These are phyloP conservation scores for Eilema caniola DNA, from an alignment of 2,888 invertebrate genomes.

Conservation along the genomic window DNA sequence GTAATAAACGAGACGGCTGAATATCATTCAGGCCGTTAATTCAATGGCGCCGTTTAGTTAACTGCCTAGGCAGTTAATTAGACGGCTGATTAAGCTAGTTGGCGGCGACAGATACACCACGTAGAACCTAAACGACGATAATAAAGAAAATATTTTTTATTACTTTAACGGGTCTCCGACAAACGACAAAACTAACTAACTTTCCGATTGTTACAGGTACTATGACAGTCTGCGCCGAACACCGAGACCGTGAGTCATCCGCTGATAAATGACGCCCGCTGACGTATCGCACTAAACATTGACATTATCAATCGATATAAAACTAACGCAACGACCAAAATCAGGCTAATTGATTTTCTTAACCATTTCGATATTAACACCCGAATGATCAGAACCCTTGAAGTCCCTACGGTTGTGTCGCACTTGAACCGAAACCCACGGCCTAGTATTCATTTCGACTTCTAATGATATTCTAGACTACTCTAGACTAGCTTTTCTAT, in stretches of 20 bases:
- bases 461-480: not conserved
- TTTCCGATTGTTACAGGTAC: conserved; percentile 80
- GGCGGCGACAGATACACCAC: too few relatives aligned
- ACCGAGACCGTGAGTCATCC: conserved; percentile 79
- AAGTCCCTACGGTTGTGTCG: too few relatives aligned
- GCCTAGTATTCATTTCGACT: not conserved
- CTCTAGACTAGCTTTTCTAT: not conserved
- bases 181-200: conserved; percentile 55
- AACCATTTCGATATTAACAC: not conserved
- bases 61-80: too few relatives aligned
- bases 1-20: too few relatives aligned
- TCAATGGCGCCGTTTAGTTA: too few relatives aligned
- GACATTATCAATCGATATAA: conserved; percentile 51
- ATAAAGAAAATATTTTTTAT: not conserved
- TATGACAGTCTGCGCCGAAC: conserved; percentile 77
- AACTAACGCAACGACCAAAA: conserved; percentile 31
- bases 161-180: conserved; percentile 3
- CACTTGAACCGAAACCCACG: too few relatives aligned
- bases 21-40: too few relatives aligned
- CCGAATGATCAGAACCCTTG: conserved; percentile 25
- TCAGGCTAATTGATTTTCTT: conserved; percentile 36
- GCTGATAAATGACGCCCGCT: conserved; percentile 68
- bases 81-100: too few relatives aligned
- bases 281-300: conserved; percentile 61
- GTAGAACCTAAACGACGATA: not conserved